phyloP scores from a whole-genome alignment of 2,113 vertebrate genomes.

The Peromyscus polionotus region DNA sequence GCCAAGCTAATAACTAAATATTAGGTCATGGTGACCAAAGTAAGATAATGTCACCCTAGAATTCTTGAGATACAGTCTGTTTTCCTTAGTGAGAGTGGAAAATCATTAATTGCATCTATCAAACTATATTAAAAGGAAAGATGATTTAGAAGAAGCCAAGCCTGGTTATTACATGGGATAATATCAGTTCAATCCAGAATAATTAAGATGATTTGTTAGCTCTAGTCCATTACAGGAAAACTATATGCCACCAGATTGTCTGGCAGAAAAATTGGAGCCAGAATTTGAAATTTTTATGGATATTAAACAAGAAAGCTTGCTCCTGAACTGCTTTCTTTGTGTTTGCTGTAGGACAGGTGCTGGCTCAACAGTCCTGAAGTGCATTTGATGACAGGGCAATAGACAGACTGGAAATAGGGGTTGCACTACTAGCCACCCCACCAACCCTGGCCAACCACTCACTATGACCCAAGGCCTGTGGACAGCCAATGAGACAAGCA shows the following conservation, averaged over 20 bases:
- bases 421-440: not conserved
- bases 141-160: not conserved
- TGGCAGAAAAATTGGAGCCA: not conserved
- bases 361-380: not conserved
- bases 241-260: not conserved
- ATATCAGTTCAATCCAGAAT: not conserved
- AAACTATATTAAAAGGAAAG: not conserved
- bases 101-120: not conserved
- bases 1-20: slow-evolving; percentile 35
- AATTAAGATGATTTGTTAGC: not conserved
- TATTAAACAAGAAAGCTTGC: not conserved
- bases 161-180: not conserved
- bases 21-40: slow-evolving; percentile 34
- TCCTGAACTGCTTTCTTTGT: not conserved
- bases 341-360: not conserved
- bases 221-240: slow-evolving; percentile 4
- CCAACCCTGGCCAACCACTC: not conserved
- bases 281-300: not conserved
- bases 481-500: not conserved
- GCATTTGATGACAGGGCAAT: not conserved
- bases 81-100: not conserved
- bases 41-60: not conserved
- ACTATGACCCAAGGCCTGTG: not conserved
- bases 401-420: not conserved
- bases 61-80: slow-evolving; percentile 28